Conservation (phyloP, 2,888 invertebrate species). For the Lissonota sp. region DNA sequence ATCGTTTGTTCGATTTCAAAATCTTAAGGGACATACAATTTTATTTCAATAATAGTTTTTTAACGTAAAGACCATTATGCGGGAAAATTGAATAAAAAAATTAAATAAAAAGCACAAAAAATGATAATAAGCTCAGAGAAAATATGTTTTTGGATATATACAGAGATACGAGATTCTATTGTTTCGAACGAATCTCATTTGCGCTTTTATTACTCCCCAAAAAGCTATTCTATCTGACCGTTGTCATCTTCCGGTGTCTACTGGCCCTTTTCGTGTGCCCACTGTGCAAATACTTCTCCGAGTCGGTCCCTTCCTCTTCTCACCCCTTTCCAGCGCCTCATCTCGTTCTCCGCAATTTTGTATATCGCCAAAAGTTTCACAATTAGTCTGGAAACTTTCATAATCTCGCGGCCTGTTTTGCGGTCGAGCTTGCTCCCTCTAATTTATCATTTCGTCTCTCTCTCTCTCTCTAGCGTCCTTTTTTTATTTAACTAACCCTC, state of each 20-base stretch:
- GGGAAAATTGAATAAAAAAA: neutral
- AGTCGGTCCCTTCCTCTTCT: neutral
- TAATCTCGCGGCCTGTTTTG: slow-evolving; percentile 81
- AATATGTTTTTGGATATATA: neutral
- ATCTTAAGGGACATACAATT: neutral
- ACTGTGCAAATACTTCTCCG: too few species aligned
- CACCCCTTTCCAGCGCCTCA: slow-evolving; percentile 17
- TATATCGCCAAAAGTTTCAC: slow-evolving; percentile 78
- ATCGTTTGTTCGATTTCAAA: too few species aligned
- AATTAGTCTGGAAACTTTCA: slow-evolving; percentile 82
- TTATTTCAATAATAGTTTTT: neutral
- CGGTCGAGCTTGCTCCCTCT: slow-evolving; percentile 70
- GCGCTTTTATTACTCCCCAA: slow-evolving; percentile 21
- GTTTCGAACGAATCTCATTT: slow-evolving; percentile 37
- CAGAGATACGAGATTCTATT: slow-evolving; percentile 20
- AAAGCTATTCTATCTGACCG: slow-evolving; percentile 42
- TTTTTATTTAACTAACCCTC: too few species aligned
- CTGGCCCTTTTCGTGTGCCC: neutral
- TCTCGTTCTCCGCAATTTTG: slow-evolving; percentile 72
- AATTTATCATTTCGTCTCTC: slow-evolving; percentile 79
- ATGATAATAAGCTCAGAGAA: neutral
- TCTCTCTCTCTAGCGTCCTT: neutral
- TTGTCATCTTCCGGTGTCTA: slow-evolving; percentile 40
- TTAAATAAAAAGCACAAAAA: neutral
- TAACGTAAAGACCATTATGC: too few species aligned